These are phyloP conservation scores for Pocillopora meandrina DNA, from an alignment of 92 coral and sea anemone species.

Conservation along the genomic window DNA sequence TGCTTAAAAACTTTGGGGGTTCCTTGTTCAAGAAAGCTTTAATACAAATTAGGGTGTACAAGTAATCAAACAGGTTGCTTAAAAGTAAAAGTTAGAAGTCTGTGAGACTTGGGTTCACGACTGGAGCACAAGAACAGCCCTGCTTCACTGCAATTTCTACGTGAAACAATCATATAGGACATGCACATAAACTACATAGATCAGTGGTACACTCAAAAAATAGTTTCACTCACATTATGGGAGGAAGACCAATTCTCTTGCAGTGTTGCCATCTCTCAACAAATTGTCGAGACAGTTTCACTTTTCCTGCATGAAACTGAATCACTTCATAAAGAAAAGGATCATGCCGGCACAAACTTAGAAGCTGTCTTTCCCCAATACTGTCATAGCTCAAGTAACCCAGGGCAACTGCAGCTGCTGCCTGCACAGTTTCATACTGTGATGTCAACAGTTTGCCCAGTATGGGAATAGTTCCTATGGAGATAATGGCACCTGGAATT, in stretches of 20 bases:
- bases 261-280: conserved; percentile 98
- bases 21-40: too few species aligned
- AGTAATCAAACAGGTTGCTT: too few species aligned
- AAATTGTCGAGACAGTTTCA: conserved; percentile 92
- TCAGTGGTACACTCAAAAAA: too few species aligned
- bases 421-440: conserved; percentile 84
- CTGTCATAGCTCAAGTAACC: conserved; percentile 91
- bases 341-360: conserved; percentile 87
- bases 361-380: conserved; percentile 93
- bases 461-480: conserved; percentile 83
- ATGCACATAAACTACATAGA: too few species aligned
- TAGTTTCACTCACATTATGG: conserved; percentile 73
- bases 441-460: conserved; percentile 80
- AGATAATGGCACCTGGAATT: conserved; percentile 91
- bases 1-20: too few species aligned
- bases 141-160: too few species aligned
- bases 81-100: too few species aligned
- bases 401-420: conserved; percentile 89
- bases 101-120: too few species aligned
- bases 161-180: too few species aligned
- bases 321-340: conserved; percentile 86
- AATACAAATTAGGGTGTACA: too few species aligned
- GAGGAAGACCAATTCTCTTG: conserved; percentile 87
- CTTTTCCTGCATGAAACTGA: conserved; percentile 91
- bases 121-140: too few species aligned